Conservation (phyloP, 2,888 invertebrate species). For the Isoperla grammatica region DNA sequence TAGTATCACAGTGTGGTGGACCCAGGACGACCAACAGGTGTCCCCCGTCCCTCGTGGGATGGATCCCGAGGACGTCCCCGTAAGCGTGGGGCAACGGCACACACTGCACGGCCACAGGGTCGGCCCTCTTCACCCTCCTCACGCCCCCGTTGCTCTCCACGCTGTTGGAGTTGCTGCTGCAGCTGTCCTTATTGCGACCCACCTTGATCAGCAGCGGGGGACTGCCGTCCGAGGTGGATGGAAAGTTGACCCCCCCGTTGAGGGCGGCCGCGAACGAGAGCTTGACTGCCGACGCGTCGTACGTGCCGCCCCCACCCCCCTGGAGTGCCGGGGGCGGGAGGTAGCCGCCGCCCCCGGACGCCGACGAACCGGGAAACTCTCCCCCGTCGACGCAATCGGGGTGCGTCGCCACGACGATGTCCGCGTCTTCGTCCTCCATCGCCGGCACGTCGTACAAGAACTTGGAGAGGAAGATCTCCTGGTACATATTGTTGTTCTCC, state of each 20-base stretch:
- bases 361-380: constrained; percentile 39
- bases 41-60: constrained; percentile 63
- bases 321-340: constrained; percentile 35
- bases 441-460: constrained; percentile 42
- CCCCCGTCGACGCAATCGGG: constrained; percentile 40
- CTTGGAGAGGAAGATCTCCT: constrained; percentile 42
- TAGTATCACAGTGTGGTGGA: constrained; percentile 41
- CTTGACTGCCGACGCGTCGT: constrained; percentile 21
- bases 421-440: constrained; percentile 40
- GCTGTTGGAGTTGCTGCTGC: constrained; percentile 12
- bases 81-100: constrained; percentile 50
- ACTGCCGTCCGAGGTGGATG: constrained; percentile 29
- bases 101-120: constrained; percentile 52
- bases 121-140: constrained; percentile 25
- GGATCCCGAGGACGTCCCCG: constrained; percentile 54
- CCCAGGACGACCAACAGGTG: constrained; percentile 57
- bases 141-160: background rate
- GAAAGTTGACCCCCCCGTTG: constrained; percentile 25
- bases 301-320: constrained; percentile 30
- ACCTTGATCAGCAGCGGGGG: constrained; percentile 22
- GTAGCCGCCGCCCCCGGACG: constrained; percentile 35
- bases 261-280: constrained; percentile 17
- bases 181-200: constrained; percentile 9
- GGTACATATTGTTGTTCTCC: constrained; percentile 40
- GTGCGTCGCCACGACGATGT: constrained; percentile 33